Conservation (phyloP, 1,140 invertebrate species). For the Ceratosolen solmsi region DNA sequence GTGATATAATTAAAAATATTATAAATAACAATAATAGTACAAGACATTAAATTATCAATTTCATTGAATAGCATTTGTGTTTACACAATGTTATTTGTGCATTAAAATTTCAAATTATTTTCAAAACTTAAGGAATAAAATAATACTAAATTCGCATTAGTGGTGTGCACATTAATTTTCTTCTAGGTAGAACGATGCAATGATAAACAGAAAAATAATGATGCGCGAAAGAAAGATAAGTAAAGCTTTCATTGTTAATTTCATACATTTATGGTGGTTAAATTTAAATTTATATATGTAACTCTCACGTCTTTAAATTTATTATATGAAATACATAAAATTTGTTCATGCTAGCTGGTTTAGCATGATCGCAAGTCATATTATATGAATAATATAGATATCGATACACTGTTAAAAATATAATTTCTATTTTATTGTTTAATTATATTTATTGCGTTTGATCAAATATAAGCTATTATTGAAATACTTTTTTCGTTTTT, state of each 20-base stretch:
- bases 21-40: too few species aligned
- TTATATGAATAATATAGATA: constrained; percentile 35
- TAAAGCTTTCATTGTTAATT: constrained; percentile 54
- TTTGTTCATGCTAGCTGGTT: constrained; percentile 62
- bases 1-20: too few species aligned
- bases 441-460: not conserved
- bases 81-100: too few species aligned
- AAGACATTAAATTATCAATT: too few species aligned
- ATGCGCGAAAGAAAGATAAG: constrained; percentile 39
- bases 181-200: constrained; percentile 15
- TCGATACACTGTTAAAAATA: constrained; percentile 17
- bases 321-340: constrained; percentile 43
- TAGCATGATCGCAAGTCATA: constrained; percentile 60
- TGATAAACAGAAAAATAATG: constrained; percentile 12
- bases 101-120: not conserved
- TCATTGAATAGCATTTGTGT: too few species aligned
- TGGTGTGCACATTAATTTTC: not conserved
- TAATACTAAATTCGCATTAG: constrained; percentile 12
- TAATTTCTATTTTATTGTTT: not conserved
- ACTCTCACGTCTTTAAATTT: constrained; percentile 49
- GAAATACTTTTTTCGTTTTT: too few species aligned
- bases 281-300: constrained; percentile 7
- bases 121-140: not conserved
- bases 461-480: constrained; percentile 3
- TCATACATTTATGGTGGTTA: constrained; percentile 28